A percentile compares a stretch with the other conserved stretches of the same genome.
phyloP scores from a whole-genome alignment of 1,140 invertebrate genomes.

The Papilio dardanus region DNA sequence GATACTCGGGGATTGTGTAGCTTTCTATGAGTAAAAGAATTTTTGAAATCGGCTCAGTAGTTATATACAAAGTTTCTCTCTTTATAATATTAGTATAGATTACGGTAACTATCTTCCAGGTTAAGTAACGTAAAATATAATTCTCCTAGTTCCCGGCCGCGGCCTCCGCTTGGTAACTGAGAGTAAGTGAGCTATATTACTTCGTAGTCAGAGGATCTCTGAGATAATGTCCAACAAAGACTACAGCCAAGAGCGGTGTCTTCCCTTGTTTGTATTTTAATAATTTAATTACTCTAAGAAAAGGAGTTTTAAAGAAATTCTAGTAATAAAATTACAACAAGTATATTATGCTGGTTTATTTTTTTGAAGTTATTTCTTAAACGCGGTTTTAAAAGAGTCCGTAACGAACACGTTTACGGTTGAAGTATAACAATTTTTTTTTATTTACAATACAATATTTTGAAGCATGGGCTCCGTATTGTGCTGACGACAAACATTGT shows the following conservation, averaged over 20 bases:
- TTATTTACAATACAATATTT: background rate
- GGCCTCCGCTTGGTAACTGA: background rate
- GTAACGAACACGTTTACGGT: background rate
- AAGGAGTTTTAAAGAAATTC: background rate
- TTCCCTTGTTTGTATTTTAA: background rate
- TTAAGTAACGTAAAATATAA: background rate
- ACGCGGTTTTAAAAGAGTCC: background rate
- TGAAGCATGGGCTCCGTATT: background rate
- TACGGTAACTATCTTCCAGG: background rate
- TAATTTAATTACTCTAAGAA: background rate
- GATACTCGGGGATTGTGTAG: too few species aligned
- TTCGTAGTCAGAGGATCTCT: background rate
- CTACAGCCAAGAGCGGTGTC: background rate
- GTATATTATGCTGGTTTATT: background rate
- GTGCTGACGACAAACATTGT: conserved; percentile 8
- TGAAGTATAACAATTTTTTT: background rate
- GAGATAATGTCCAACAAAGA: conserved; percentile 2
- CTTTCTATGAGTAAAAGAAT: too few species aligned
- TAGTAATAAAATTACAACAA: background rate
- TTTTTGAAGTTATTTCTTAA: background rate
- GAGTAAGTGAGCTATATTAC: background rate
- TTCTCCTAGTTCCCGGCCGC: background rate
- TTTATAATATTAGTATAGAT: too few species aligned
- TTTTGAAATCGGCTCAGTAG: too few species aligned
- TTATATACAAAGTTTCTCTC: too few species aligned